Percentiles rank a stretch among this genome's conserved stretches.
Conservation (phyloP, 2,797 vertebrate species). For the Xenentodon cancila region DNA sequence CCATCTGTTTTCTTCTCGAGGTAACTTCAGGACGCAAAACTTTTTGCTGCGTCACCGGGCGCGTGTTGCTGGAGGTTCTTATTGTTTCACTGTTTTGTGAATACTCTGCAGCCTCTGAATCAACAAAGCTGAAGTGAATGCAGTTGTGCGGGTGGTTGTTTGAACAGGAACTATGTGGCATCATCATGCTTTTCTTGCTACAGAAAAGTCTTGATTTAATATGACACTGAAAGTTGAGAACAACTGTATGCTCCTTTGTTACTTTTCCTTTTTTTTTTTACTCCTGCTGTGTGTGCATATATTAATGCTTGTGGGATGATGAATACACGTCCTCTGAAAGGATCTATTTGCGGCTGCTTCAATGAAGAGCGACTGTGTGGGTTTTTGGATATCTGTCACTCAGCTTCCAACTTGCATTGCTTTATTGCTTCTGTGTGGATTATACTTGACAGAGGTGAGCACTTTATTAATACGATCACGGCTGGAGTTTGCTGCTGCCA, state of each 20-base stretch:
- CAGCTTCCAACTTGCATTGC: conserved; percentile 45
- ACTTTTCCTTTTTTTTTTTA: conserved; percentile 54
- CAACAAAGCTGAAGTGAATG: conserved; percentile 28
- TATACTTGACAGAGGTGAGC: conserved; percentile 71
- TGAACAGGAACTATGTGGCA: conserved; percentile 11
- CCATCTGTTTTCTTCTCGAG: conserved; percentile 73
- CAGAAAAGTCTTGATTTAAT: conserved; percentile 36
- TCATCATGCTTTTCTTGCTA: conserved; percentile 18
- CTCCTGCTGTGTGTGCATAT: conserved; percentile 35
- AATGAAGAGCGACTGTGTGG: conserved; percentile 57
- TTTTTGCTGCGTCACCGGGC: conserved; percentile 70
- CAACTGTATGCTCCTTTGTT: conserved; percentile 36
- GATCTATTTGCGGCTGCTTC: conserved; percentile 55
- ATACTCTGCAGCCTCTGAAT: conserved; percentile 15
- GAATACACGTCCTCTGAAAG: conserved; percentile 43
- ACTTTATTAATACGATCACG: conserved; percentile 76
- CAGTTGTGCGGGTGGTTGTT: conserved; percentile 29
- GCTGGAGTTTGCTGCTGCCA: conserved; percentile 56
- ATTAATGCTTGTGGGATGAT: conserved; percentile 48
- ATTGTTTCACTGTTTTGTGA: conserved; percentile 16
- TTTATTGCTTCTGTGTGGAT: conserved; percentile 70
- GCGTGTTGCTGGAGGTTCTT: conserved; percentile 46
- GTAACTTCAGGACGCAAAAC: conserved; percentile 76
- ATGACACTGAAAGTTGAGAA: conserved; percentile 26
- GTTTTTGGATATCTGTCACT: conserved; percentile 65